phyloP scores from a whole-genome alignment of 2,113 vertebrate genomes.

The Xyliphius kryptos region DNA sequence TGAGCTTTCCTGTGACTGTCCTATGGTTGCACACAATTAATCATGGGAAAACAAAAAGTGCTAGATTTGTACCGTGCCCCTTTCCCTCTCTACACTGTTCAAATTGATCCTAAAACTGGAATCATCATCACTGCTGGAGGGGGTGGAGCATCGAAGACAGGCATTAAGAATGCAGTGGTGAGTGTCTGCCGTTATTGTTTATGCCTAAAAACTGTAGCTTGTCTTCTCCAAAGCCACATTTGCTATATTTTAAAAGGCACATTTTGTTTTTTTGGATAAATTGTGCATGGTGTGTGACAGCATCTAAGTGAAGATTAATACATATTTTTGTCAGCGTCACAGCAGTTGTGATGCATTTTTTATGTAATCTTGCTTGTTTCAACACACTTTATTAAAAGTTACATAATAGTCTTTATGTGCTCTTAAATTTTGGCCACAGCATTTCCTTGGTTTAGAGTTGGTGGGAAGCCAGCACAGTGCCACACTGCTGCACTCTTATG shows the following conservation, averaged over 20 bases:
- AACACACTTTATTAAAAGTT: too few relatives aligned
- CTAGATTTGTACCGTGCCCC: constrained; percentile 86
- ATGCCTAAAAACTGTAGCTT: too few relatives aligned
- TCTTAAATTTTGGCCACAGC: constrained; percentile 61
- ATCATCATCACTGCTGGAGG: constrained; percentile 82
- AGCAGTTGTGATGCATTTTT: too few relatives aligned
- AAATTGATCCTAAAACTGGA: constrained; percentile 67
- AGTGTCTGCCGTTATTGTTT: too few relatives aligned
- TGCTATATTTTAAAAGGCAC: too few relatives aligned
- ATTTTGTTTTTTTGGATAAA: too few relatives aligned
- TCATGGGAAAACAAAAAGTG: constrained; percentile 72
- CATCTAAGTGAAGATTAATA: too few relatives aligned
- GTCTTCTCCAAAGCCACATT: too few relatives aligned
- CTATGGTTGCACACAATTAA: background rate
- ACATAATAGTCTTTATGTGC: too few relatives aligned
- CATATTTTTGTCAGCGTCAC: too few relatives aligned
- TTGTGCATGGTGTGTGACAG: too few relatives aligned
- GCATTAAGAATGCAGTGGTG: constrained; percentile 88
- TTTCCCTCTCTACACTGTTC: constrained; percentile 84
- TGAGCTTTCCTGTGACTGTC: constrained; percentile 3
- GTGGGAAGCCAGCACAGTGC: constrained; percentile 71
- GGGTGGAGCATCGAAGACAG: constrained; percentile 85
- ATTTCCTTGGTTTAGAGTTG: constrained; percentile 80
- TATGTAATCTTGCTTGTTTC: too few relatives aligned
- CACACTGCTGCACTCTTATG: constrained; percentile 79